Conservation (phyloP, 1,140 invertebrate species). For the Chironomus tepperi region DNA sequence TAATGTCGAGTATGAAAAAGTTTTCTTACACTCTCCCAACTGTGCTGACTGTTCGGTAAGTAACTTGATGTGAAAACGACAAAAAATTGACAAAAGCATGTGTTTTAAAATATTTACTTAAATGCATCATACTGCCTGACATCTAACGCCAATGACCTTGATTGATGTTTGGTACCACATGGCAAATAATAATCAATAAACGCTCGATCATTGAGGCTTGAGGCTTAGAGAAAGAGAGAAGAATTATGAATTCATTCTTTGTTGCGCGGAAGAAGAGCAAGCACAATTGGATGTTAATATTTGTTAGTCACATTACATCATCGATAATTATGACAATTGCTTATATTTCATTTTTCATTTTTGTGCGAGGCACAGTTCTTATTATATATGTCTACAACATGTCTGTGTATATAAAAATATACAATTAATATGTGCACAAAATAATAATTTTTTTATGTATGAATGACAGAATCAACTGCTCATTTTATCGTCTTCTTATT, state of each 20-base stretch:
- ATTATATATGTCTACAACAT: no score
- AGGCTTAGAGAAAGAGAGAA: neutral
- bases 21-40: neutral
- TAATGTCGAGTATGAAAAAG: neutral
- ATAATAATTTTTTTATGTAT: no score
- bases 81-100: no score
- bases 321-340: slow-evolving; percentile 19
- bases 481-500: no score
- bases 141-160: neutral
- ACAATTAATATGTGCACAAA: no score
- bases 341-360: neutral
- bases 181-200: no score
- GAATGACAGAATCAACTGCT: no score
- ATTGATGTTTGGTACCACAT: neutral
- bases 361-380: no score
- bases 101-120: no score
- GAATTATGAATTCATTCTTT: neutral
- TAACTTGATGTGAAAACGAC: no score
- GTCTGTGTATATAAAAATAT: no score
- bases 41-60: no score
- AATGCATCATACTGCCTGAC: neutral
- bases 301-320: slow-evolving; percentile 21
- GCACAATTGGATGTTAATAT: neutral
- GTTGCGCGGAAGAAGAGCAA: neutral
- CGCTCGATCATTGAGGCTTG: neutral